Percentiles rank a stretch among this genome's conserved stretches.
Conservation (phyloP, 2,113 vertebrate species). For the Merops nubicus region DNA sequence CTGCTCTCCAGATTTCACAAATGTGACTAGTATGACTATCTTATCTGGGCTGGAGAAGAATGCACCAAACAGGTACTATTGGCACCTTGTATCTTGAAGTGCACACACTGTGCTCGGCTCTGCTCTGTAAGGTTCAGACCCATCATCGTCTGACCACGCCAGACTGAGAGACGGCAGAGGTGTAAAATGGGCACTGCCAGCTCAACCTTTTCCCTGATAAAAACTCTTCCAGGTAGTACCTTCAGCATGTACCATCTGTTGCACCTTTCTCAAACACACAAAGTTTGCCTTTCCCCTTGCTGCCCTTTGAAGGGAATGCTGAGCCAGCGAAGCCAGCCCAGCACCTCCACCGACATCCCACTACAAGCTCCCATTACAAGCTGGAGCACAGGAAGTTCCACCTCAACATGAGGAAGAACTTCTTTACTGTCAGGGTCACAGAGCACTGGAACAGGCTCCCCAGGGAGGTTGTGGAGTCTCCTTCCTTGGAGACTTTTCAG, state of each 20-base stretch:
- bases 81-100: background rate
- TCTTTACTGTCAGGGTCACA: too few relatives aligned
- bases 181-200: background rate
- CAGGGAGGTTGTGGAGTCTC: too few relatives aligned
- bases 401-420: too few relatives aligned
- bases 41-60: too few relatives aligned
- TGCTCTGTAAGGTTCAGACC: background rate
- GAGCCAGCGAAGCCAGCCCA: background rate
- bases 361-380: too few relatives aligned
- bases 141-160: background rate
- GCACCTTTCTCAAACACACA: too few relatives aligned
- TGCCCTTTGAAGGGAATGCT: background rate
- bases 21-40: background rate
- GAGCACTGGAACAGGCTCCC: too few relatives aligned
- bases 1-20: background rate
- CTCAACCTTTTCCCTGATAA: background rate
- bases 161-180: background rate
- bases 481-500: too few relatives aligned
- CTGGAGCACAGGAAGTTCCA: too few relatives aligned
- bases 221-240: background rate
- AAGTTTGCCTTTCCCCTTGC: background rate
- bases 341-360: rapidly evolving
- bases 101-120: background rate
- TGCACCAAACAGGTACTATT: background rate
- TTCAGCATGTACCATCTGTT: background rate